phyloP scores from a whole-genome alignment of 2,113 vertebrate genomes.

The Antennarius striatus region DNA sequence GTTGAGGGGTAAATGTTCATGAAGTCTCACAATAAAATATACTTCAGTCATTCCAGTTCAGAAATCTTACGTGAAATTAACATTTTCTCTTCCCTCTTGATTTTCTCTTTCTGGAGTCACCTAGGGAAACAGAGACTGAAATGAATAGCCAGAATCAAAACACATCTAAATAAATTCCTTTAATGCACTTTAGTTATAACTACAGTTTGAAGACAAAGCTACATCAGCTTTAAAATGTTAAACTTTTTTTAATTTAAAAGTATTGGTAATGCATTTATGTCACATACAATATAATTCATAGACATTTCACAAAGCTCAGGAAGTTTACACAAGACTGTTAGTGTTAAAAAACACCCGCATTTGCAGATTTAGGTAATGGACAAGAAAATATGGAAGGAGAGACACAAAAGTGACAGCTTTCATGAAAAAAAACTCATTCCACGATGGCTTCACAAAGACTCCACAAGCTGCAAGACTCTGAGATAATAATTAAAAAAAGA shows the following conservation, averaged over 20 bases:
- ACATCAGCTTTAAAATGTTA: neutral
- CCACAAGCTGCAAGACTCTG: slow-evolving; percentile 35
- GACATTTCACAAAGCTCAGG: slow-evolving; percentile 46
- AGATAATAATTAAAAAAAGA: neutral
- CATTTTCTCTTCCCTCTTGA: slow-evolving; percentile 74
- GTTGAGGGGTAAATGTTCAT: slow-evolving; percentile 11
- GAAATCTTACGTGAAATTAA: slow-evolving; percentile 41
- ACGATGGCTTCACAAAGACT: slow-evolving; percentile 50
- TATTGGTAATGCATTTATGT: slow-evolving; percentile 38
- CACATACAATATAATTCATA: slow-evolving; percentile 23
- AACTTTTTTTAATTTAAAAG: slow-evolving; percentile 5
- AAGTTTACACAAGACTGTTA: slow-evolving; percentile 52
- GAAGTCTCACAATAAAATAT: slow-evolving; percentile 22
- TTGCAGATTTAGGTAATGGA: slow-evolving; percentile 55
- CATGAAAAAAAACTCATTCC: slow-evolving; percentile 47
- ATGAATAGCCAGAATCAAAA: slow-evolving; percentile 43
- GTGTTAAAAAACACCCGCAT: slow-evolving; percentile 41
- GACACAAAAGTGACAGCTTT: slow-evolving; percentile 61
- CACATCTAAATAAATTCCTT: slow-evolving; percentile 2
- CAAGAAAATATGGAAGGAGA: slow-evolving; percentile 61
- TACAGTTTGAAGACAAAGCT: slow-evolving; percentile 2
- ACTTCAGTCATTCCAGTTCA: slow-evolving; percentile 35
- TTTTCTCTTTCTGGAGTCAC: slow-evolving; percentile 73
- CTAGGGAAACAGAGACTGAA: slow-evolving; percentile 61
- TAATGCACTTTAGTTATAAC: slow-evolving; percentile 5